A percentile compares a stretch with the other conserved stretches of the same genome.
These are phyloP conservation scores for Protaetia brevitarsis DNA, from an alignment of 1,140 invertebrate genomes.

Conservation along the genomic window DNA sequence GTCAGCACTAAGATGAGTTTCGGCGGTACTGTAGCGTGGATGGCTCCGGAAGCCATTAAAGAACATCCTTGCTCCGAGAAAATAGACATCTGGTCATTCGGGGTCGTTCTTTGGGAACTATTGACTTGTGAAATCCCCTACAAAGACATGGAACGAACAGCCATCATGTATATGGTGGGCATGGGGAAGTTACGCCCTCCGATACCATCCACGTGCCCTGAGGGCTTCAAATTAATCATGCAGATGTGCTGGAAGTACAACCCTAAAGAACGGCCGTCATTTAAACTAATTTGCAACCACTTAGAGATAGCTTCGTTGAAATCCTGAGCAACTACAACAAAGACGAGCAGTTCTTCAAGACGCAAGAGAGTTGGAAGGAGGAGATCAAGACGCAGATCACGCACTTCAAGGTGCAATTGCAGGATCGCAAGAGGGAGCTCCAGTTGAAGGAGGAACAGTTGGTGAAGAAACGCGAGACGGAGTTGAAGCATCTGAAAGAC, in stretches of 20 bases:
- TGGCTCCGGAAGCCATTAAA: conserved; percentile 98
- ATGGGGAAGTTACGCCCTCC: conserved; percentile 84
- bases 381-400: conserved; percentile 82
- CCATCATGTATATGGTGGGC: conserved; percentile 97
- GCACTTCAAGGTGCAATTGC: conserved; percentile 59
- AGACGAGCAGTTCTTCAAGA: conserved; percentile 56
- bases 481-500: conserved; percentile 85
- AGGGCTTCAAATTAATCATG: conserved; percentile 79
- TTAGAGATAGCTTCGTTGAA: conserved; percentile 82
- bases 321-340: conserved; percentile 40
- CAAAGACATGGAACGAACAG: conserved; percentile 93
- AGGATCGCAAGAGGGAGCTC: conserved; percentile 63
- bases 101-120: conserved; percentile 96
- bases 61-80: conserved; percentile 96
- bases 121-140: conserved; percentile 95
- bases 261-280: conserved; percentile 90
- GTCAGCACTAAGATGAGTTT: conserved; percentile 97
- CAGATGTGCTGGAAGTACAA: conserved; percentile 91
- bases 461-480: conserved; percentile 73
- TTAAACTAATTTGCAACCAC: conserved; percentile 88
- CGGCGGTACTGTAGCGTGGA: conserved; percentile 96
- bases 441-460: conserved; percentile 72
- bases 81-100: conserved; percentile 97
- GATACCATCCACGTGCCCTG: conserved; percentile 86
- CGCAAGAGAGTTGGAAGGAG: conserved; percentile 79